A percentile compares a stretch with the other conserved stretches of the same genome.
These are phyloP conservation scores for Trididemnum nubilum DNA, from an alignment of 23 tunicate species.

Conservation along the genomic window DNA sequence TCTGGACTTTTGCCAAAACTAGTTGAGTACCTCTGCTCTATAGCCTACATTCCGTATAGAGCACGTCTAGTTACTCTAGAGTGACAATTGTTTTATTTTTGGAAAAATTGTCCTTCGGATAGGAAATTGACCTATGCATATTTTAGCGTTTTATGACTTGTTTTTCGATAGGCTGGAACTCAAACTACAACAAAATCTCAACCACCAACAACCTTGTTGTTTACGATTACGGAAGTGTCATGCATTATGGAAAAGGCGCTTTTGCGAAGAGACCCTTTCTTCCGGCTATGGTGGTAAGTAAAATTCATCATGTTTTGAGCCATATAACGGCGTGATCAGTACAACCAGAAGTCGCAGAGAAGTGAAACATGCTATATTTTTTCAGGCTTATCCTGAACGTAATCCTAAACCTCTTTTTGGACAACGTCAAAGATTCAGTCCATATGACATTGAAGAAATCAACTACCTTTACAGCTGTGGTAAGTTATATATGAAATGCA, in stretches of 20 bases:
- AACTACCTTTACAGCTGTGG: conserved; percentile 86
- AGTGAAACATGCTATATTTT: neutral
- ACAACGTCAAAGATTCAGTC: conserved; percentile 82
- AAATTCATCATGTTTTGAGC: neutral
- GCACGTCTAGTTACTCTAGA: too few relatives aligned
- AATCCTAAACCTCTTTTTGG: conserved; percentile 87
- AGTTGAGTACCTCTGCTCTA: too few relatives aligned
- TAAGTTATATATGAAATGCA: conserved; percentile 41
- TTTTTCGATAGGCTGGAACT: neutral
- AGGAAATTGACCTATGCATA: too few relatives aligned
- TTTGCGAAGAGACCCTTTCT: conserved; percentile 81
- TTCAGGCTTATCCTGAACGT: conserved; percentile 52
- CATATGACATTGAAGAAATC: conserved; percentile 97
- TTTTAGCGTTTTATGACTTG: too few relatives aligned
- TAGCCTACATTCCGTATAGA: too few relatives aligned
- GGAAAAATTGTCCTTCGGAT: too few relatives aligned
- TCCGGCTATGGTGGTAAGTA: conserved; percentile 85
- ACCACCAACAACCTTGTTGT: conserved; percentile 78
- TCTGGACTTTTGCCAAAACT: too few relatives aligned
- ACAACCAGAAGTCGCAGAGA: too few relatives aligned
- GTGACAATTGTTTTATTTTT: too few relatives aligned
- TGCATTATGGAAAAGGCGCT: conserved; percentile 87
- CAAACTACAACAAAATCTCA: conserved; percentile 60
- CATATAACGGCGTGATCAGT: too few relatives aligned
- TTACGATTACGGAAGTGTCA: conserved; percentile 98